Conservation (phyloP, 2,888 invertebrate genomes). For the Drosophila fulvimacula region DNA sequence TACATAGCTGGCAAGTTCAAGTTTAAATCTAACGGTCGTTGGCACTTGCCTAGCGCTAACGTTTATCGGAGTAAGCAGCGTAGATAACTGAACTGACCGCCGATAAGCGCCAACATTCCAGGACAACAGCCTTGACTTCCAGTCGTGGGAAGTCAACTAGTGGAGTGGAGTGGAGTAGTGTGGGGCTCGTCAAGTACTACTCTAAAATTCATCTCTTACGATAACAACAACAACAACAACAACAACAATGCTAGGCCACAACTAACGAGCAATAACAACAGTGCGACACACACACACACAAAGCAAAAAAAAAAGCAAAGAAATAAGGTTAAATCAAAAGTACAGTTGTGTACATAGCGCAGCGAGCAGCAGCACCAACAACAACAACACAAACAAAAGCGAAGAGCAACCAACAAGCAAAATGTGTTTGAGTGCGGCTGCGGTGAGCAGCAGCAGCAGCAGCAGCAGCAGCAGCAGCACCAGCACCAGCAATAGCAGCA, state of each 20-base stretch:
- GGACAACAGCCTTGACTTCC: conserved; percentile 33
- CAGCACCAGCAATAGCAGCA: conserved; percentile 51
- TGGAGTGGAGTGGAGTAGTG: neutral
- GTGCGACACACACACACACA: conserved; percentile 29
- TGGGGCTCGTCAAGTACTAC: conserved; percentile 27
- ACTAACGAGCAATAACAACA: conserved; percentile 42
- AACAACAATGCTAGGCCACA: conserved; percentile 37
- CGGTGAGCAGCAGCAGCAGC: conserved; percentile 61
- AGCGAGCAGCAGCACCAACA: conserved; percentile 70
- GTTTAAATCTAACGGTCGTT: conserved; percentile 47
- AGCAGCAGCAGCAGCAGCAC: conserved; percentile 46
- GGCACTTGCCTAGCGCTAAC: conserved; percentile 42
- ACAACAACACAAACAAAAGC: conserved; percentile 75
- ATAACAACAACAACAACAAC: conserved; percentile 39
- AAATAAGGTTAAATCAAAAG: conserved; percentile 83
- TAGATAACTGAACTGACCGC: conserved; percentile 38
- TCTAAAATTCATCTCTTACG: conserved; percentile 46
- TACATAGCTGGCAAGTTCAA: conserved; percentile 40
- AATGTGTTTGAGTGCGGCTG: conserved; percentile 77
- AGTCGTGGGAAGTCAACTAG: conserved; percentile 7
- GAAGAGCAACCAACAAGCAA: conserved; percentile 74
- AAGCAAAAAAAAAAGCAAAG: conserved; percentile 68
- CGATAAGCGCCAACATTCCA: conserved; percentile 30
- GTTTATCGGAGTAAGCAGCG: conserved; percentile 10
- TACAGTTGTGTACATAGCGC: conserved; percentile 83